Conservation (phyloP, 2,113 vertebrate species). For the Xenopus borealis region DNA sequence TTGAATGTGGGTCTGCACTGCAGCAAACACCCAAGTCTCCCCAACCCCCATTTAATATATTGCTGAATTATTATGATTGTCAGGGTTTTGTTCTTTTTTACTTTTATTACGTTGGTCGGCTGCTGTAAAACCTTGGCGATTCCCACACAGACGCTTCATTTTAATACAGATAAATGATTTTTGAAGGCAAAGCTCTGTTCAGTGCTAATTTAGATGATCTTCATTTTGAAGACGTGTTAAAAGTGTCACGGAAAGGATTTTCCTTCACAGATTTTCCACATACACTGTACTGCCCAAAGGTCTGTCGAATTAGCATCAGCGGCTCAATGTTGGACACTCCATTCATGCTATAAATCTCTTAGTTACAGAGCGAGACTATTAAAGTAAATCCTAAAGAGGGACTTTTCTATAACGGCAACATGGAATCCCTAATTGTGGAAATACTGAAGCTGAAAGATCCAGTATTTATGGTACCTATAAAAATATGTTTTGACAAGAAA, state of each 20-base stretch:
- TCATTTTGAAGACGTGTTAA: slow-evolving; percentile 19
- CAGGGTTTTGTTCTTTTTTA: not conserved
- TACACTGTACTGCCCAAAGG: slow-evolving; percentile 8
- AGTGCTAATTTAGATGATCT: slow-evolving; percentile 28
- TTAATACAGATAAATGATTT: slow-evolving; percentile 34
- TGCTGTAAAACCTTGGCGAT: not conserved
- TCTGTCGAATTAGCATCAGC: slow-evolving; percentile 11
- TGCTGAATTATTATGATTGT: not conserved
- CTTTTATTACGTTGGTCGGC: not conserved
- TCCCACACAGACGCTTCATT: slow-evolving; percentile 21
- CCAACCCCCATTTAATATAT: not conserved
- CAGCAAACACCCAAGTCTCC: not conserved
- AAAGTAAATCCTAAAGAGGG: no score
- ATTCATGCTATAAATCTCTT: no score
- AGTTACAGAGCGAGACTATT: no score
- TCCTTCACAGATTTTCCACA: slow-evolving; percentile 25
- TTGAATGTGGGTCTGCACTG: slow-evolving; percentile 6
- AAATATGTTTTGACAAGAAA: no score
- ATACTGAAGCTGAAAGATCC: no score
- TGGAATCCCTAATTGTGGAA: no score
- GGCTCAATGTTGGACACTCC: not conserved
- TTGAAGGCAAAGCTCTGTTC: slow-evolving; percentile 26
- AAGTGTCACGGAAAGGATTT: slow-evolving; percentile 20
- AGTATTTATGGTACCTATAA: no score
- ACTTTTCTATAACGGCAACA: no score